Base-by-base conservation (phyloP, 2,888 invertebrate genomes). In the Phaonia tiefii region DNA sequence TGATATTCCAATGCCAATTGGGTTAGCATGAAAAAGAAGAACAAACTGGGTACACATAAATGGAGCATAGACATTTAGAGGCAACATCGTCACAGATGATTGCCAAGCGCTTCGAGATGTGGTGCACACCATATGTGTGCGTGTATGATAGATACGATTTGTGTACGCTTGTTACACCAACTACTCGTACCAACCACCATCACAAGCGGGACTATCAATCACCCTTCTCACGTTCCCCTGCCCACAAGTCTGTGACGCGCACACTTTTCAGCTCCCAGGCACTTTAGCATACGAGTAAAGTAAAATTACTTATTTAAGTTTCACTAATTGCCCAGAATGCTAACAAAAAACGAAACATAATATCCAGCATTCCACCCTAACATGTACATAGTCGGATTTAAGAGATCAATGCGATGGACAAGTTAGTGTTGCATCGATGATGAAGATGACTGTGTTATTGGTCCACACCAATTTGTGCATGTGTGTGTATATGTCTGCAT, bases 1-100 rank as follows among this genome's bases (percentile, higher is more conserved):
- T n/a, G n/a, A n/a, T n/a, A n/a, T n/a, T 42, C 67, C 49, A 75
- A 75, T 78, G 78, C 81, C 81, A 81, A 81, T 81, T 81, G 81
- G 78, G 81, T 72, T 81, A 72, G 66, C 54, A 37, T 8, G 22
- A 42, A 20, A 63, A 63, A 63, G 63, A 13, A 63, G 63, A 42
- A 2, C 42, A 63, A 37, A 63, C 56, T 26, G 26, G n/a, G n/a
- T 42, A 22, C 42, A 63, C 22, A 63, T 42, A 63, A 63, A 42
- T 63, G 42, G 63, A 63, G 63, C 63, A 42, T 22, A 63, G 7
- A 63, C 42, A 20, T 58, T 58, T 22, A 10, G 63, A 42, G 20
- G 63, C 20, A 63, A 42, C 26, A 13, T 13, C 63, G 42, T 22
- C 63, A 63, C 63, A 42, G 42, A 42, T 42, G 42, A 63, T 63